These are phyloP conservation scores for Chloebia gouldiae DNA, from an alignment of 2,113 vertebrate genomes.

Conservation along the genomic window DNA sequence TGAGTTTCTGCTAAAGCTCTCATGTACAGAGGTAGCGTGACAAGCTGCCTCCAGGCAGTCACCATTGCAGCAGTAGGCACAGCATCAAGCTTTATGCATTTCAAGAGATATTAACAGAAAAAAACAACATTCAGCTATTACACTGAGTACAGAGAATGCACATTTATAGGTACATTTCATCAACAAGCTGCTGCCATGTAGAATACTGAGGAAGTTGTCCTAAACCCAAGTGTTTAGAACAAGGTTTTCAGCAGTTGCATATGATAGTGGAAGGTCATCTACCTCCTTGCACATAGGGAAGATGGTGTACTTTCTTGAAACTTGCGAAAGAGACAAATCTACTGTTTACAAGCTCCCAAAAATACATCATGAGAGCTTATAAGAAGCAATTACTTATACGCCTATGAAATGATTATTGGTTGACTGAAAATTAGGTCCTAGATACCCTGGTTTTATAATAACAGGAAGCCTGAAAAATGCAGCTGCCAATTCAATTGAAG, in stretches of 20 bases:
- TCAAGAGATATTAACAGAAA: neutral
- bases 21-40: neutral
- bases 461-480: neutral
- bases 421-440: neutral
- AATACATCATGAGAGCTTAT: neutral
- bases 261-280: neutral
- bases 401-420: neutral
- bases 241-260: neutral
- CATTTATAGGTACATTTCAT: neutral
- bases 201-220: neutral
- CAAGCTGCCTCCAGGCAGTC: neutral
- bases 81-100: neutral
- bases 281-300: neutral
- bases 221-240: neutral
- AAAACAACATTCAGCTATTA: neutral
- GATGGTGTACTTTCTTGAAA: neutral
- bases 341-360: neutral
- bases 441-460: neutral
- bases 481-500: rapidly evolving
- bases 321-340: neutral
- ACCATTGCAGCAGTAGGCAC: neutral
- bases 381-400: neutral
- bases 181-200: neutral
- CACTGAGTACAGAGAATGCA: neutral
- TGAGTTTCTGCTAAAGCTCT: neutral